Evolutionary conservation across 2,797 vertebrate species (phyloP), one percentile per base, ranked within the genome.

Genomic region (Malacoraja senta): DNA sequence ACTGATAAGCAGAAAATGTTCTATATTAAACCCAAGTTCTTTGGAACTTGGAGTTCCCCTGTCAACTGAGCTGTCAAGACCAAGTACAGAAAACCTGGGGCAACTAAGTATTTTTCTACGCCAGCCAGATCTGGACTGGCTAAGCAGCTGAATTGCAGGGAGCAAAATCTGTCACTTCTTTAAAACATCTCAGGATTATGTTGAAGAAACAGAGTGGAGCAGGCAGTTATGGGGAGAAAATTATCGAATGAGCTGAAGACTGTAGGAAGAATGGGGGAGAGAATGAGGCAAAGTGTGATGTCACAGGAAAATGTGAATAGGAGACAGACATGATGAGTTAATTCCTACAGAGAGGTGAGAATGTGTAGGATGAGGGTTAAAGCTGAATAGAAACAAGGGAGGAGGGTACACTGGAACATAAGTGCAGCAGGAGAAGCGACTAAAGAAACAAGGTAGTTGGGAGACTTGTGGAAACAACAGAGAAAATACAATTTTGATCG

Each of bases 11-110:
- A 68, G n/a, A 68, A 13, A 19, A 13, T n/a, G 17, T 8, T 68
- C 6, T 35, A 63, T 35, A 53, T 58, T 24, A 80, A 1, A 80
- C 35, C 35, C 32, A 61, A 58, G 80, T 88, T 88, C n/a, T 68
- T 2, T 35, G 84, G 63, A 68, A 88, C 61, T 68, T 35, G 84
- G 84, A 88, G 61, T 68, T 88, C 84, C 63, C 84, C 84, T 68
- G 61, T 35, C n/a, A 10, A 19, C 84, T 35, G 84, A 88, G 63
- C 17, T 29, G 13, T 35, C 77, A 15, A 61, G 58, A 29, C 53
- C 12, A 13, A n/a, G 53, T n/a, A n/a, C 53, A n/a, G 29, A 21
- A 32, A 88, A 35, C 15, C n/a, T 65, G 84, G 61, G 61, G n/a
- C 68, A 88, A 9, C 2, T 17, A 86, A 3, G 17, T 6, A 65